Evolutionary conservation across 2,888 invertebrate species (phyloP).

Genomic region (Chouioia cunea): DNA sequence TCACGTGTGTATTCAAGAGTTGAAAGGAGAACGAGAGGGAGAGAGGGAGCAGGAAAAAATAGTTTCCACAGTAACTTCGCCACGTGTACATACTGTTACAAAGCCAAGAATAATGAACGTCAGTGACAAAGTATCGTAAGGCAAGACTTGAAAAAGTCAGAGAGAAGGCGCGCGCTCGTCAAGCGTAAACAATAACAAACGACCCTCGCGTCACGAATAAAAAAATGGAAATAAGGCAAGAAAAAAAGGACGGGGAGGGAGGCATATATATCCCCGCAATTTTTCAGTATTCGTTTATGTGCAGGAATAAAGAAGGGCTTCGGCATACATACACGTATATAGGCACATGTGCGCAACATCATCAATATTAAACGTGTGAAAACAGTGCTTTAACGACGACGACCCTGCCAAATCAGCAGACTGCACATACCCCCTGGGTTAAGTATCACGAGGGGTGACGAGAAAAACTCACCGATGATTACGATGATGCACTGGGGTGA

Average conservation of each 20-base stretch:
- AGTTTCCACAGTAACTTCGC: no score
- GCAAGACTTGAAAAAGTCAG: conserved; percentile 9
- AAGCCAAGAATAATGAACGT: no score
- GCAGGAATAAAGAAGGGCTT: no score
- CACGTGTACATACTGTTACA: no score
- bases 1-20: no score
- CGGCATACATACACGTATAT: no score
- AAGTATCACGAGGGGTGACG: background rate
- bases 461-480: conserved; percentile 30
- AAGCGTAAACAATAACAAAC: conserved; percentile 23
- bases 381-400: conserved; percentile 35
- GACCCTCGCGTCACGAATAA: background rate
- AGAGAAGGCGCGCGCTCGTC: background rate
- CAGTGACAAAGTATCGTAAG: conserved; percentile 1
- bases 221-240: conserved; percentile 12
- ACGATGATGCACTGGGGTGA: conserved; percentile 18
- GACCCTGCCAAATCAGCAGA: conserved; percentile 39
- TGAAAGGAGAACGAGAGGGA: no score
- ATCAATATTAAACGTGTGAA: conserved; percentile 45
- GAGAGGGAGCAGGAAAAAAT: no score
- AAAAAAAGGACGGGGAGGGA: conserved; percentile 1
- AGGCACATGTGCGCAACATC: conserved; percentile 15
- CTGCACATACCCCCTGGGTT: conserved; percentile 18
- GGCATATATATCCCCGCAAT: background rate
- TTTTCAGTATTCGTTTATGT: no score